Conservation (phyloP, 2,888 invertebrate species). For the Acleris laterana region DNA sequence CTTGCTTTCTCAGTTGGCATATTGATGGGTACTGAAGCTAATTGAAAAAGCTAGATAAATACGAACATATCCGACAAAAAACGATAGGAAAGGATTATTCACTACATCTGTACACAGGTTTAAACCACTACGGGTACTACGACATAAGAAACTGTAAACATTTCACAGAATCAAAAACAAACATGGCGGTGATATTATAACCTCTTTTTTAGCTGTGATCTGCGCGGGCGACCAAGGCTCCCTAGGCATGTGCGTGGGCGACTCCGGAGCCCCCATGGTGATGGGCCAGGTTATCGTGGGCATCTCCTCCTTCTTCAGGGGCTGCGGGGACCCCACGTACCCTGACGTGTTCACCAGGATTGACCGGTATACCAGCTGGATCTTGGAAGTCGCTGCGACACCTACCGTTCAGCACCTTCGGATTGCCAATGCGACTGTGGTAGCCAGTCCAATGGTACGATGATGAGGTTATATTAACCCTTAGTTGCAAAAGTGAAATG, state of each 20-base stretch:
- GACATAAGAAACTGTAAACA: too few species aligned
- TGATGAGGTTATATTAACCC: too few species aligned
- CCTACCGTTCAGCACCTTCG: slow-evolving; percentile 22
- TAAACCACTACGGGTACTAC: too few species aligned
- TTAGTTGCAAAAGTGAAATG: too few species aligned
- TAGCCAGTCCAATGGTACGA: slow-evolving; percentile 37
- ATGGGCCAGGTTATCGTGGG: slow-evolving; percentile 52
- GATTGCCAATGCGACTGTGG: slow-evolving; percentile 27
- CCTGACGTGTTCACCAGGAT: slow-evolving; percentile 62
- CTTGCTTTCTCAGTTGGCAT: too few species aligned
- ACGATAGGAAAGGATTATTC: too few species aligned
- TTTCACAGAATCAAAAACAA: too few species aligned
- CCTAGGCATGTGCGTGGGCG: slow-evolving; percentile 58
- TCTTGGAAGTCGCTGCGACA: slow-evolving; percentile 52
- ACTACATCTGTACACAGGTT: too few species aligned
- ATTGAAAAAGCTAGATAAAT: too few species aligned
- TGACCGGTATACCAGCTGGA: slow-evolving; percentile 60
- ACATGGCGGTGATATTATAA: too few species aligned
- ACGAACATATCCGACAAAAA: too few species aligned
- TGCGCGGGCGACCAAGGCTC: slow-evolving; percentile 52
- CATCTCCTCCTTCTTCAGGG: slow-evolving; percentile 49
- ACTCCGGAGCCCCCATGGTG: slow-evolving; percentile 65
- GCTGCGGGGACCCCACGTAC: slow-evolving; percentile 46
- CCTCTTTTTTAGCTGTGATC: slow-evolving; percentile 50
- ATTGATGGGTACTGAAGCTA: too few species aligned